Evolutionary conservation across 2,113 vertebrate species (phyloP).

Genomic region (Epinephelus moara): DNA sequence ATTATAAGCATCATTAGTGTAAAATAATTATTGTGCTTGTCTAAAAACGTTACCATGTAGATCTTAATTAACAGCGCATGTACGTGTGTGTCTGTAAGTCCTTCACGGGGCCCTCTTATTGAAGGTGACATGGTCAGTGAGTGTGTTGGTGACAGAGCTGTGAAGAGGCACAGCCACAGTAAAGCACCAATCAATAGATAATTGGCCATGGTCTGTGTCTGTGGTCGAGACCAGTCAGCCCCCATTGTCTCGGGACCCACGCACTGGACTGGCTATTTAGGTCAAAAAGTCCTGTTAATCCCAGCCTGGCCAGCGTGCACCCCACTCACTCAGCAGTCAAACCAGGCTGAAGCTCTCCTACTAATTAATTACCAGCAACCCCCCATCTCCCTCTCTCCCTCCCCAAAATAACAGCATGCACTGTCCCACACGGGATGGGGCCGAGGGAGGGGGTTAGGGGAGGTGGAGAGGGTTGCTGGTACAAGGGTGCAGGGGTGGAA

Average conservation of each 20-base stretch:
- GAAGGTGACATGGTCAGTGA: conserved; percentile 84
- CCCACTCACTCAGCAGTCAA: conserved; percentile 64
- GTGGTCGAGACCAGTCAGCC: conserved; percentile 86
- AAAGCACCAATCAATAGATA: conserved; percentile 92
- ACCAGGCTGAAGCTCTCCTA: conserved; percentile 81
- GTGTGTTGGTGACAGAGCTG: conserved; percentile 81
- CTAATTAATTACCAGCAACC: conserved; percentile 90
- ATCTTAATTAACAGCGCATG: conserved; percentile 64
- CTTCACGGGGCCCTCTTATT: conserved; percentile 63
- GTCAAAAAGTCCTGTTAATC: conserved; percentile 89
- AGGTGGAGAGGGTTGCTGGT: conserved; percentile 59
- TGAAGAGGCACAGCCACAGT: conserved; percentile 85
- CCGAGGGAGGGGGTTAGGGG: background rate
- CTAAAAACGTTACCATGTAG: conserved; percentile 65
- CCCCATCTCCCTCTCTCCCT: conserved; percentile 65
- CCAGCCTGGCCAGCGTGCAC: conserved; percentile 60
- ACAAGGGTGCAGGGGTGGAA: conserved; percentile 67
- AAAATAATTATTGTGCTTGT: conserved; percentile 82
- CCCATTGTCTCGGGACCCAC: conserved; percentile 85
- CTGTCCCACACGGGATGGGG: conserved; percentile 62
- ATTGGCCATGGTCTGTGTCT: conserved; percentile 89
- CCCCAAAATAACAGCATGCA: conserved; percentile 55
- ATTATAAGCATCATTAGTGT: conserved; percentile 77
- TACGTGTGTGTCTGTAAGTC: conserved; percentile 41
- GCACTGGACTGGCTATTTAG: conserved; percentile 90